Evolutionary conservation across 2,113 vertebrate species (phyloP), one percentile per base, ranked within the genome.

Genomic region (Bostrychus sinensis): DNA sequence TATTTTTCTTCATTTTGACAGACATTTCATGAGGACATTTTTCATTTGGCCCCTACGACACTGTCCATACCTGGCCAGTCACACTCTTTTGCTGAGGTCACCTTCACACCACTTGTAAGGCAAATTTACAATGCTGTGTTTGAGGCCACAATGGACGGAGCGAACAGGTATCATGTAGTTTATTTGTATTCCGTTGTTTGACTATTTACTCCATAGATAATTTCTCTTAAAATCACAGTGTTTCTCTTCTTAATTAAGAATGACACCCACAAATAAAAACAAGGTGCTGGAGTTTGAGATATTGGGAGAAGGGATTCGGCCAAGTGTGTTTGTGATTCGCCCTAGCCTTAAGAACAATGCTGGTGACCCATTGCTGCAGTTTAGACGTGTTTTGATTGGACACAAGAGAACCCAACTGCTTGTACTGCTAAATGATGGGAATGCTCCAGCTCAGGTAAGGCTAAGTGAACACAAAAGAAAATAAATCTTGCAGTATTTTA

Each of bases 241-340:
- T 37, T 37, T n/a, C 12, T 25, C 19, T 28, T 2, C 17, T 41
- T 10, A 19, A 32, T 62, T 53, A 58, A 89, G 86, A 70, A 42
- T 61, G 46, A 56, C 75, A 5, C 53, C 80, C 16, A 63, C 77
- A 46, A 48, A 38, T 3, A 89, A 74, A 70, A 66, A 9, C 81
- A 91, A 77, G 76, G 23, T 39, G 43, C 81, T 98, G 54, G 64
- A 77, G 28, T 95, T 99, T 41, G 81, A 91, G 5, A 63, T 99
- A 25, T 20, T 71, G 0, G 97, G 96, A 12, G 92, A 94, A 25
- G 95, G 95, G 20, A 91, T 83, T 38, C 88, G 96, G 8, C 95
- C 95, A 0, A 88, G 57, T 14, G 85, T 98, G 72, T 88, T 80
- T 0, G 61, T 98, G 3, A 11, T 94, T 63, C 87, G 65, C 45